Conservation (phyloP, 2,888 invertebrate species). For the Xylota segnis region DNA sequence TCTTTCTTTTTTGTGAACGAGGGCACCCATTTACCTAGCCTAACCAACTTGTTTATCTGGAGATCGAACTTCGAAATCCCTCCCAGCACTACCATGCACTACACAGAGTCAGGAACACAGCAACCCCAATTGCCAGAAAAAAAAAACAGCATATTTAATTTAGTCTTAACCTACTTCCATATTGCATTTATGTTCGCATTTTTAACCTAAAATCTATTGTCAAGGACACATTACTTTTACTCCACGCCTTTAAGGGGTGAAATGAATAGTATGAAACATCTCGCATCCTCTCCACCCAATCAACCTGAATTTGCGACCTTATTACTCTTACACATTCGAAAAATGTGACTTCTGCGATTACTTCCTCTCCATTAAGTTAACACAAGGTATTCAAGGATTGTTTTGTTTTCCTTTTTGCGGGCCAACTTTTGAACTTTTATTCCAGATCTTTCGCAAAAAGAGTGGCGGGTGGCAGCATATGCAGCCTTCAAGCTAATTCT, state of each 20-base stretch:
- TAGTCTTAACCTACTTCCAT: too few relatives aligned
- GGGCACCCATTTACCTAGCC: too few relatives aligned
- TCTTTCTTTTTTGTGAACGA: too few relatives aligned
- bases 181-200: background rate
- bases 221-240: background rate
- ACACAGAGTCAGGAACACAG: too few relatives aligned
- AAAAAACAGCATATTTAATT: too few relatives aligned
- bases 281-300: background rate
- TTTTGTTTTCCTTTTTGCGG: background rate
- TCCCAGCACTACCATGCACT: too few relatives aligned
- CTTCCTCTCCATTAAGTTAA: conserved; percentile 18
- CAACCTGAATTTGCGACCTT: background rate
- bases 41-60: too few relatives aligned
- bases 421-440: background rate
- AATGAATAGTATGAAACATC: background rate
- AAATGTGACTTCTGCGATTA: conserved; percentile 3
- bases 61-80: too few relatives aligned
- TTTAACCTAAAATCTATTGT: background rate
- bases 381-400: background rate
- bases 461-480: too few relatives aligned
- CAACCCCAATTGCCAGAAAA: too few relatives aligned
- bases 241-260: background rate
- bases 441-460: background rate
- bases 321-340: conserved; percentile 7
- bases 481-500: background rate